Conservation (phyloP, 2,113 vertebrate genomes). For the Todiramphus saurophagus region DNA sequence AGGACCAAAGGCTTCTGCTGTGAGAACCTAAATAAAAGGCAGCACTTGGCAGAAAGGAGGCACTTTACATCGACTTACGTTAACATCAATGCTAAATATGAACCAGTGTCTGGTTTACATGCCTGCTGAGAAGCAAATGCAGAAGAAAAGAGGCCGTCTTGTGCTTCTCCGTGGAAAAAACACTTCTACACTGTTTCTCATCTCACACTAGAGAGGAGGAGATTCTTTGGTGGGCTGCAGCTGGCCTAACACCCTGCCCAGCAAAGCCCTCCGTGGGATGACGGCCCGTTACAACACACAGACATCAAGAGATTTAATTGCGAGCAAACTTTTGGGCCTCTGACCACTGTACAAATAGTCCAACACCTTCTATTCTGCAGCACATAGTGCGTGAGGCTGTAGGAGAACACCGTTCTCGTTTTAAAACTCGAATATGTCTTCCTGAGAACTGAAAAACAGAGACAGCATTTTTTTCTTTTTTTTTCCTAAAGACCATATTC, state of each 20-base stretch:
- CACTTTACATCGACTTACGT: fast-evolving
- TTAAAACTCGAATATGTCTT: not conserved
- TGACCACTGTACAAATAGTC: not conserved
- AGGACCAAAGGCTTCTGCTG: not conserved
- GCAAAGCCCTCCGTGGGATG: not conserved
- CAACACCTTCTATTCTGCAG: not conserved
- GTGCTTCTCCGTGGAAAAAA: not conserved
- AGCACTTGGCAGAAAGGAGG: not conserved
- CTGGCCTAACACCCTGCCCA: not conserved
- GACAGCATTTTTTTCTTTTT: not conserved
- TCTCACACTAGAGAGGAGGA: fast-evolving
- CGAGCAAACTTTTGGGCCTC: not conserved
- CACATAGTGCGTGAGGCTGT: not conserved
- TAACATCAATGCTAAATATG: fast-evolving
- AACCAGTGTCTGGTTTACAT: fast-evolving
- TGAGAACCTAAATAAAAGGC: not conserved
- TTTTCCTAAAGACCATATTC: not conserved
- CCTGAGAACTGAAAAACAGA: not conserved
- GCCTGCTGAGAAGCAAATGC: not conserved
- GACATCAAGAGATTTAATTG: not conserved
- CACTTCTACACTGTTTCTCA: not conserved
- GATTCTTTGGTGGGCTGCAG: not conserved
- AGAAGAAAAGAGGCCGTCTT: not conserved
- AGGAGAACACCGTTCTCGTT: not conserved
- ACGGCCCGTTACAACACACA: not conserved